These are phyloP conservation scores for Mesochorus sp. DNA, from an alignment of 2,888 invertebrate genomes.

Conservation along the genomic window DNA sequence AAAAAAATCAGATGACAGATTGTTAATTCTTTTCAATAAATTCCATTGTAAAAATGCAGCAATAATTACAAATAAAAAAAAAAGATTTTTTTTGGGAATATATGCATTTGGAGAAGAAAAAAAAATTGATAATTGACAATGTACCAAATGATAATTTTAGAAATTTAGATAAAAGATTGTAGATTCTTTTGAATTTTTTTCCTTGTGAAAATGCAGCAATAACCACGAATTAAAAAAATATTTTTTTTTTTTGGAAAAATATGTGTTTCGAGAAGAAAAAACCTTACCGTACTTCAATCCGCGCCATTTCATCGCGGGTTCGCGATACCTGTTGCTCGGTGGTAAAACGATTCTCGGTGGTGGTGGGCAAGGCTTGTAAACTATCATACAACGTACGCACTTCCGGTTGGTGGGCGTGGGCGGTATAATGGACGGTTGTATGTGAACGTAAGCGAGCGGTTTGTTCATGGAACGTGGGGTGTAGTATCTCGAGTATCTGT, in stretches of 20 bases:
- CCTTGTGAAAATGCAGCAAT: too few species aligned
- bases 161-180: too few species aligned
- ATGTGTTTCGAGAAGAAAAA: constrained; percentile 14
- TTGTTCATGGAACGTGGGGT: constrained; percentile 52
- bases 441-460: constrained; percentile 78
- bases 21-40: too few species aligned
- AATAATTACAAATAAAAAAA: too few species aligned
- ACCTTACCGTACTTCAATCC: constrained; percentile 75
- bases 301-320: constrained; percentile 72
- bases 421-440: constrained; percentile 70
- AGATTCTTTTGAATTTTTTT: too few species aligned
- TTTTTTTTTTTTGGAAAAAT: background rate
- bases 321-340: constrained; percentile 71
- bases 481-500: constrained; percentile 65
- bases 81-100: too few species aligned
- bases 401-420: constrained; percentile 71
- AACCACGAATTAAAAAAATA: too few species aligned
- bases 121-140: too few species aligned
- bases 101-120: too few species aligned
- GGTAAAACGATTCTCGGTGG: constrained; percentile 70
- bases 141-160: too few species aligned
- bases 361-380: constrained; percentile 77
- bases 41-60: too few species aligned
- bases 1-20: too few species aligned
- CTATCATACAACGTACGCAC: constrained; percentile 76